These are phyloP conservation scores for Cephus sareptanus DNA, from an alignment of 2,888 invertebrate genomes.

Conservation along the genomic window DNA sequence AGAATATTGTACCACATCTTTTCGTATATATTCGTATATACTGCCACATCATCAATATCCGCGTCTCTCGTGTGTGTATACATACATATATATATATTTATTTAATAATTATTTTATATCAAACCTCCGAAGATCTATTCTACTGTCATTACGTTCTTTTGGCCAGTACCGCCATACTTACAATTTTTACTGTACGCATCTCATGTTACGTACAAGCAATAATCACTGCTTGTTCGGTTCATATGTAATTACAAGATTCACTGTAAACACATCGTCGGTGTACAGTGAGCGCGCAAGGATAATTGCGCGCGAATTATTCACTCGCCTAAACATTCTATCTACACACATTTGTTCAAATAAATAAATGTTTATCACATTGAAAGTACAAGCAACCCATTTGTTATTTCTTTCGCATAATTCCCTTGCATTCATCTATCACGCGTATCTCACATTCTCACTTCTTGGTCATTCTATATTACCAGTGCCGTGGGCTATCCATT, in stretches of 20 bases:
- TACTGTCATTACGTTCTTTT: constrained; percentile 27
- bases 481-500: neutral
- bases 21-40: neutral
- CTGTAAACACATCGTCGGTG: constrained; percentile 19
- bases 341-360: constrained; percentile 56
- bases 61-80: neutral
- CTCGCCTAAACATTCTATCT: constrained; percentile 28
- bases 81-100: neutral
- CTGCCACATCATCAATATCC: neutral
- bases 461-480: neutral
- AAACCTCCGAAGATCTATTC: neutral
- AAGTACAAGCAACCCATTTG: neutral
- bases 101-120: neutral
- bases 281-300: constrained; percentile 20
- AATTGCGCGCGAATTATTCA: constrained; percentile 16
- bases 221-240: constrained; percentile 14
- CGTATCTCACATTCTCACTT: neutral
- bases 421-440: neutral
- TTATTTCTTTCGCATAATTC: neutral
- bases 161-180: constrained; percentile 41
- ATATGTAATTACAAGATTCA: constrained; percentile 4
- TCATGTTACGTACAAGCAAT: constrained; percentile 28
- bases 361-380: constrained; percentile 56
- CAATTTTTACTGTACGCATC: constrained; percentile 38
- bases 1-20: neutral